A percentile compares a stretch with the other conserved stretches of the same genome.
phyloP scores from a whole-genome alignment of 37 sponge, comb jelly and placozoan species.

The Cladorhizidae sp. region DNA sequence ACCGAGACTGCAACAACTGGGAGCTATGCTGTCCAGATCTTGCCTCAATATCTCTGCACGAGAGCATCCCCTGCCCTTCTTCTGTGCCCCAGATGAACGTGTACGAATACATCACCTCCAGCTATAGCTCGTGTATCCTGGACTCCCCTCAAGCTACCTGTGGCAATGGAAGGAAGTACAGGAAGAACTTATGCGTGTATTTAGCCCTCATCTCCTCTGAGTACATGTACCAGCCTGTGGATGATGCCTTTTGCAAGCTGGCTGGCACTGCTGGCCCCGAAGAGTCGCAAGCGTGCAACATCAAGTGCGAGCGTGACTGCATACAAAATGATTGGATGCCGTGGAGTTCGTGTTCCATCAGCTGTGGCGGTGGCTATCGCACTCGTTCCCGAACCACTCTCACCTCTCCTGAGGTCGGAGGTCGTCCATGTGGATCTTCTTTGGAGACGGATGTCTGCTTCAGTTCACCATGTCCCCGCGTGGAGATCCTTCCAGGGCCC shows the following conservation, averaged over 20 bases:
- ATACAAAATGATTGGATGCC: slow-evolving; percentile 1
- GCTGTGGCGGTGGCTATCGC: slow-evolving; percentile 16
- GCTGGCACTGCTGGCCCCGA: background rate
- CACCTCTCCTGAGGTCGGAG: background rate
- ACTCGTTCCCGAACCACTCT: slow-evolving; percentile 6
- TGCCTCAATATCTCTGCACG: background rate
- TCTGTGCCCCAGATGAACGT: background rate
- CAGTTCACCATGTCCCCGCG: slow-evolving; percentile 7
- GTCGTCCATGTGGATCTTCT: slow-evolving; percentile 17
- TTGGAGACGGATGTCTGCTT: slow-evolving; percentile 14
- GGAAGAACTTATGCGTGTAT: background rate
- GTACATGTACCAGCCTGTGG: background rate
- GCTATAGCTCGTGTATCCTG: slow-evolving; percentile 6
- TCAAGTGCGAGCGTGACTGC: slow-evolving; percentile 24
- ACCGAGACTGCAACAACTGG: background rate
- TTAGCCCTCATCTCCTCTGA: too few relatives aligned
- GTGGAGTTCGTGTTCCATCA: slow-evolving; percentile 29
- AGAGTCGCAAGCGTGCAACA: background rate
- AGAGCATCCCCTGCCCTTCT: slow-evolving; percentile 2
- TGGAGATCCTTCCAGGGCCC: background rate
- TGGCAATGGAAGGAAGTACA: slow-evolving; percentile 33
- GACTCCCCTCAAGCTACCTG: slow-evolving; percentile 3
- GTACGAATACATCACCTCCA: background rate
- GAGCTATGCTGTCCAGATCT: slow-evolving; percentile 11
- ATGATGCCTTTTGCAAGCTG: slow-evolving; percentile 9